These are phyloP conservation scores for Malacoctenus gilli DNA, from an alignment of 2,797 vertebrate species.

Conservation along the genomic window DNA sequence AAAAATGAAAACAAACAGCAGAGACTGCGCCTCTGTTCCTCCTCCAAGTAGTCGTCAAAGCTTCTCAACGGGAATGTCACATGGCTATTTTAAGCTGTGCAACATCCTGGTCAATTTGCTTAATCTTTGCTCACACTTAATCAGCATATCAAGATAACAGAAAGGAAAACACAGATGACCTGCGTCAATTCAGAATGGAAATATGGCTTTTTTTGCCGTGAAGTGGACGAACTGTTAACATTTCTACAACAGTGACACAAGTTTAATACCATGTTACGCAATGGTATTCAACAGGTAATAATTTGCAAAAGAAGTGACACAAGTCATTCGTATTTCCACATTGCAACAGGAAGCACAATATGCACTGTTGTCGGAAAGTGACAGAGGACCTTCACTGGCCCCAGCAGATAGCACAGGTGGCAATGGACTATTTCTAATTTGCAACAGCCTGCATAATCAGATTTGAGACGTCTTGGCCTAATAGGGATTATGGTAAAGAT, in stretches of 20 bases:
- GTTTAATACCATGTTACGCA: no score
- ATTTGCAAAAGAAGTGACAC: no score
- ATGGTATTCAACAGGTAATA: no score
- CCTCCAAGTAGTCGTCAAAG: constrained; percentile 66
- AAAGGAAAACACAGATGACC: constrained; percentile 1
- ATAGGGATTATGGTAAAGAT: constrained; percentile 85
- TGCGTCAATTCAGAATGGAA: no score
- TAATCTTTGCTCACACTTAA: constrained; percentile 91
- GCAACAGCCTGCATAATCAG: constrained; percentile 83
- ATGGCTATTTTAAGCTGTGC: constrained; percentile 79
- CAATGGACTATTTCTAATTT: constrained; percentile 69
- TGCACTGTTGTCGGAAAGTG: no score
- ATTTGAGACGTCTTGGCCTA: constrained; percentile 84
- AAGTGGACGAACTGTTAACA: no score
- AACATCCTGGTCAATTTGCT: constrained; percentile 86
- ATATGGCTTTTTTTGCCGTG: no score
- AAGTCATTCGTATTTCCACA: no score
- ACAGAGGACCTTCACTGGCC: no score
- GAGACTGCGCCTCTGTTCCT: constrained; percentile 50
- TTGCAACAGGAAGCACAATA: no score
- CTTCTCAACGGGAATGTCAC: constrained; percentile 65
- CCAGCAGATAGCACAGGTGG: constrained; percentile 58
- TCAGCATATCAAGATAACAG: constrained; percentile 71
- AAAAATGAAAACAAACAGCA: constrained; percentile 43
- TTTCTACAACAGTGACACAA: no score